Evolutionary conservation across 2,113 vertebrate genomes (phyloP).

Genomic region (Brachirus orientalis): DNA sequence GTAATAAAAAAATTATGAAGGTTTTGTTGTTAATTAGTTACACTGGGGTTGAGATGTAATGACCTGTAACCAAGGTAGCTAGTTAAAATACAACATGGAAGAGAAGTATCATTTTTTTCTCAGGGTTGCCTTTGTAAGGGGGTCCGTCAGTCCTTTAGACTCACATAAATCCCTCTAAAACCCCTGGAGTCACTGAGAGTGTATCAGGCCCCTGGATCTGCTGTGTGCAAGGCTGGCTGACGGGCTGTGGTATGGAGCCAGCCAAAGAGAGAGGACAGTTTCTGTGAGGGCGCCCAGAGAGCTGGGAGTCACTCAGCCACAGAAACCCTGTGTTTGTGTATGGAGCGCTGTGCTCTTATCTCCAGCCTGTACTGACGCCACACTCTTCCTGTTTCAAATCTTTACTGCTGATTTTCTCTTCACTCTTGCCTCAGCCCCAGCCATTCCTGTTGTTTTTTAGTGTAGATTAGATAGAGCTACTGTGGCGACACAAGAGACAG

Average conservation of each 20-base stretch:
- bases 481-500: constrained; percentile 56
- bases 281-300: constrained; percentile 78
- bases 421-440: constrained; percentile 79
- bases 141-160: constrained; percentile 43
- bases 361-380: constrained; percentile 91
- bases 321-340: constrained; percentile 88
- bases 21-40: constrained; percentile 61
- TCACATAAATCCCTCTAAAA: constrained; percentile 73
- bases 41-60: constrained; percentile 48
- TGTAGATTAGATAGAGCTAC: constrained; percentile 77
- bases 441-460: constrained; percentile 76
- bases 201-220: constrained; percentile 74
- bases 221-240: constrained; percentile 75
- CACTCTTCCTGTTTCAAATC: constrained; percentile 98
- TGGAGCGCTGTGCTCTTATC: constrained; percentile 88
- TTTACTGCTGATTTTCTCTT: constrained; percentile 90
- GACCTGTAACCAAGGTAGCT: constrained; percentile 42
- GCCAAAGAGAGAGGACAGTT: constrained; percentile 57
- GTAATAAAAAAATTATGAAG: constrained; percentile 36
- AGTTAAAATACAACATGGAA: constrained; percentile 45
- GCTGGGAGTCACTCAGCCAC: constrained; percentile 79
- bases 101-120: constrained; percentile 41
- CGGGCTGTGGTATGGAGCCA: constrained; percentile 70
- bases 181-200: constrained; percentile 69
- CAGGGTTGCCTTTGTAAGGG: constrained; percentile 50